Evolutionary conservation across 2,888 invertebrate species (phyloP).

Genomic region (Scrobipalpa costella): DNA sequence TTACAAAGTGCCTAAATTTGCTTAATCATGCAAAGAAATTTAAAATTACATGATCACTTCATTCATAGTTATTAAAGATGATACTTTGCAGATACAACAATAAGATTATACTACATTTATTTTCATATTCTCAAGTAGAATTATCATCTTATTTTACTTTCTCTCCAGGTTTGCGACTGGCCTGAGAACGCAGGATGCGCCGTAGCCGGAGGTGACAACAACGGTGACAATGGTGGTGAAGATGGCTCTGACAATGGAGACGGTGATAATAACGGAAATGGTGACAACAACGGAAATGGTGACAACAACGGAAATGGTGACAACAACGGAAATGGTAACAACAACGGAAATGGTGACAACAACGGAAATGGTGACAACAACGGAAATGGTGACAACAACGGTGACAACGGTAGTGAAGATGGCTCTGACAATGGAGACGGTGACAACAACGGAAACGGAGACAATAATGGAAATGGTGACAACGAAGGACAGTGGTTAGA

Average conservation of each 20-base stretch:
- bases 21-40: no score
- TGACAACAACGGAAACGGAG: slow-evolving; percentile 21
- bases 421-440: slow-evolving; percentile 22
- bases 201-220: slow-evolving; percentile 25
- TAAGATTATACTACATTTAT: no score
- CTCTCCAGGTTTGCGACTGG: slow-evolving; percentile 37
- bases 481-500: slow-evolving; percentile 30
- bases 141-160: no score
- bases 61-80: no score
- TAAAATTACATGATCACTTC: no score
- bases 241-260: neutral
- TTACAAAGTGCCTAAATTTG: no score
- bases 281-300: slow-evolving; percentile 23
- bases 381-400: slow-evolving; percentile 24
- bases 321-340: slow-evolving; percentile 22
- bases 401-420: slow-evolving; percentile 7
- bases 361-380: slow-evolving; percentile 20
- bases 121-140: no score
- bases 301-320: slow-evolving; percentile 24
- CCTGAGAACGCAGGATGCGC: slow-evolving; percentile 39
- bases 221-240: neutral
- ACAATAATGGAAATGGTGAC: slow-evolving; percentile 23
- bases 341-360: neutral
- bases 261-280: slow-evolving; percentile 27
- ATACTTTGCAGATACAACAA: no score